Base-by-base conservation (phyloP, 2,888 invertebrate genomes). In the Hyposoter dolosus region DNA sequence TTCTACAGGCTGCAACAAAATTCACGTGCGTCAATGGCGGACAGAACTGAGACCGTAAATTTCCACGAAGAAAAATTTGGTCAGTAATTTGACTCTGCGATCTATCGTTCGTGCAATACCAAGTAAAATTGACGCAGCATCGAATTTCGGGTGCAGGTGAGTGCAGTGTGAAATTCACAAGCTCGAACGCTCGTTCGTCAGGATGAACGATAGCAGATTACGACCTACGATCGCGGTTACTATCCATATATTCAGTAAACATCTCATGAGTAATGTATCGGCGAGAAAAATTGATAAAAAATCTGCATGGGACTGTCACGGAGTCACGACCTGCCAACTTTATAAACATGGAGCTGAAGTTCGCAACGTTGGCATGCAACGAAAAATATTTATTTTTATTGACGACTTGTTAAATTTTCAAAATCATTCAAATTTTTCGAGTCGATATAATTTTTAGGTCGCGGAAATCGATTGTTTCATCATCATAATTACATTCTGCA, bases 1-100 rank as follows among this genome's bases (percentile, higher is more conserved):
- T 43, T 74, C 35, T 63, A 71, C 28, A 60, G 60, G 60, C 60
- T 60, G 60, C 6, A 15, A 60, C 60, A 28, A 60, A 60, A 60
- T 15, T 60, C 28, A 28, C 15, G 12, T 3, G 35, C 12, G 23
- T 12, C 12, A 12, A 19, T 12, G 10, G 0, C 60, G 15, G 15
- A 15, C 1, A 60, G 5, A 12, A 28, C 10, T 15, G 4, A 15
- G 28, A 60, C 5, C 15, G 15, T 60, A 28, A 28, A 15, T 15
- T 28, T 60, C 1, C 4, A 28, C 28, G 60, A 5, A 60, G 15
- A 12, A 56, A 28, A 3, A 23, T 23, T 56, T 19, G 3, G 35
- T 23, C 23, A 0, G 23, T 19, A 3, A 56, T 56, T 56, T 23
- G 3, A 23, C 12, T 12, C 12, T 23, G 5, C 19, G 9, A 19